These are phyloP conservation scores for Spilarctia lutea DNA, from an alignment of 2,888 invertebrate species.

Conservation along the genomic window DNA sequence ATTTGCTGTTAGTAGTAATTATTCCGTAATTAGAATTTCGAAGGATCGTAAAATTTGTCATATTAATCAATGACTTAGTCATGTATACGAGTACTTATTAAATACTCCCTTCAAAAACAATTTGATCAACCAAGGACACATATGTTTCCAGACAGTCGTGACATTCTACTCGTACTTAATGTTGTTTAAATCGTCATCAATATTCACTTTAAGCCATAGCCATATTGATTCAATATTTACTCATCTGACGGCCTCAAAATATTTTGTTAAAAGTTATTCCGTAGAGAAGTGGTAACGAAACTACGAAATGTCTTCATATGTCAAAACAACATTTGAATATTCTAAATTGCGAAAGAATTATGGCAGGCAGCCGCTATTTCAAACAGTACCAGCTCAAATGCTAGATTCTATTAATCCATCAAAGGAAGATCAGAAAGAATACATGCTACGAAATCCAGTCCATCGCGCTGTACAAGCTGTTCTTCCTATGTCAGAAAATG, in stretches of 20 bases:
- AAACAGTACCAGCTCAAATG: constrained; percentile 72
- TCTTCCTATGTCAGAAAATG: constrained; percentile 77
- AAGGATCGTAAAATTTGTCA: not conserved
- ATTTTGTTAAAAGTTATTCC: constrained; percentile 20
- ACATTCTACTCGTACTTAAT: constrained; percentile 57
- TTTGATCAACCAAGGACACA: constrained; percentile 72
- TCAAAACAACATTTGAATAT: constrained; percentile 76
- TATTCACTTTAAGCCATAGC: constrained; percentile 65
- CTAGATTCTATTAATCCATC: constrained; percentile 78
- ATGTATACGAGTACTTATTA: constrained; percentile 18
- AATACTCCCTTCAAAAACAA: constrained; percentile 40
- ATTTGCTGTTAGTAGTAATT: not conserved
- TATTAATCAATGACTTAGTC: constrained; percentile 6
- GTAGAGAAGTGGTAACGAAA: constrained; percentile 21
- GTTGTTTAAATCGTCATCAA: constrained; percentile 62
- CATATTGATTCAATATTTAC: constrained; percentile 67
- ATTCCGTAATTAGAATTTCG: not conserved
- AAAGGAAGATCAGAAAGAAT: constrained; percentile 72
- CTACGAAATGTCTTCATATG: constrained; percentile 60
- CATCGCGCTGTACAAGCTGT: constrained; percentile 80
- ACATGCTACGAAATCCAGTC: constrained; percentile 83
- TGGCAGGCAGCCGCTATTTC: constrained; percentile 83
- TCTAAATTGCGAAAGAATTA: constrained; percentile 81
- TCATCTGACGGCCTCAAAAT: constrained; percentile 47
- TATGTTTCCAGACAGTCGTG: constrained; percentile 66